phyloP scores from a whole-genome alignment of 2,888 invertebrate genomes.

The Neoscelio sp. region DNA sequence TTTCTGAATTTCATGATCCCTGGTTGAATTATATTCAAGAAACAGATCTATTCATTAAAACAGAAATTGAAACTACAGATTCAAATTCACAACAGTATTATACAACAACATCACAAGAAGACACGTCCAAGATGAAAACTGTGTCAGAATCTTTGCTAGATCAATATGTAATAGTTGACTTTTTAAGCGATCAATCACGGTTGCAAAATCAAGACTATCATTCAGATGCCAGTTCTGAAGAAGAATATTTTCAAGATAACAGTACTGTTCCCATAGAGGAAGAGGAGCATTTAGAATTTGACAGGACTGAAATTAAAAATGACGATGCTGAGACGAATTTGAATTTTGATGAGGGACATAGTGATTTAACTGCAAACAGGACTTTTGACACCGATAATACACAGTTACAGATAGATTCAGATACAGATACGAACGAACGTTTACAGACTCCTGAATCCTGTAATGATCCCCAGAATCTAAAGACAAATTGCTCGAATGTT shows the following conservation, averaged over 20 bases:
- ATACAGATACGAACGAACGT: constrained; percentile 47
- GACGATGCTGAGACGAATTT: not conserved
- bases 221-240: not conserved
- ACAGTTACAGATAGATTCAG: too few species aligned
- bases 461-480: constrained; percentile 77
- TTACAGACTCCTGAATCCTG: constrained; percentile 68
- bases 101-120: not conserved
- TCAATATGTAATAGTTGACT: constrained; percentile 38
- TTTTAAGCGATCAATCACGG: not conserved
- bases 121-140: not conserved
- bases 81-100: constrained; percentile 51
- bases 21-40: constrained; percentile 88
- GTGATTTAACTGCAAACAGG: not conserved
- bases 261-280: too few species aligned
- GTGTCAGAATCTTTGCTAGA: constrained; percentile 13
- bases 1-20: constrained; percentile 86
- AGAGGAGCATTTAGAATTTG: not conserved
- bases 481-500: constrained; percentile 74
- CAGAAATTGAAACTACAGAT: constrained; percentile 1
- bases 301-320: not conserved
- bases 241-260: not conserved
- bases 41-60: constrained; percentile 44
- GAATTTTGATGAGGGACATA: not conserved
- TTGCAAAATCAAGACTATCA: constrained; percentile 1
- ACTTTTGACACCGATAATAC: constrained; percentile 1